Evolutionary conservation across 2,113 vertebrate species (phyloP).

Genomic region (Channa argus): DNA sequence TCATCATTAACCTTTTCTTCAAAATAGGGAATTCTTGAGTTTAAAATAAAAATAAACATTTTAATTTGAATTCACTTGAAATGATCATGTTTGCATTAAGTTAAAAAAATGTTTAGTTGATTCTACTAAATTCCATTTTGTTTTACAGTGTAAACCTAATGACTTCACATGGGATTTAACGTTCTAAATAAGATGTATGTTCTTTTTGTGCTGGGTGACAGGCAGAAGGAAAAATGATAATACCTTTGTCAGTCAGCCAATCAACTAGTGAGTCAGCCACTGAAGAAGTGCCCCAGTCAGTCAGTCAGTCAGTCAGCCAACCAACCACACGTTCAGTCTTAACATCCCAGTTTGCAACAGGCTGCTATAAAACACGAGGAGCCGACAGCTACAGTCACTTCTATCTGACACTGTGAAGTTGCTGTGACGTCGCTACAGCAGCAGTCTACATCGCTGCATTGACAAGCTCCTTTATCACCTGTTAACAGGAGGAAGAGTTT

Average conservation of each 20-base stretch:
- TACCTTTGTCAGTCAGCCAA: conserved; percentile 17
- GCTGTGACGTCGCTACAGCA: conserved; percentile 48
- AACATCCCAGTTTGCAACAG: conserved; percentile 72
- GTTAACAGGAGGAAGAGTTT: conserved; percentile 76
- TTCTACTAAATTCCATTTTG: no score
- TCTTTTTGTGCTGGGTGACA: background rate
- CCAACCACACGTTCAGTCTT: conserved; percentile 38
- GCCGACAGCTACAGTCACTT: conserved; percentile 77
- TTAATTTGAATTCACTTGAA: no score
- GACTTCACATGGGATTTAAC: no score
- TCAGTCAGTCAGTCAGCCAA: conserved; percentile 44
- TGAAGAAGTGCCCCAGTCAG: conserved; percentile 37
- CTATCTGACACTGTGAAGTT: conserved; percentile 69
- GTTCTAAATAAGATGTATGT: no score
- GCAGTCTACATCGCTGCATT: conserved; percentile 33
- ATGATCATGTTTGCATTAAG: no score
- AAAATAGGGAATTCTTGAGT: no score
- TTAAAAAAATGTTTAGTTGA: no score
- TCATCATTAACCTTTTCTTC: no score
- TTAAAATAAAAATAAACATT: no score
- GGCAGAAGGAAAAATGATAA: conserved; percentile 4
- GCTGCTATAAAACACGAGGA: conserved; percentile 73
- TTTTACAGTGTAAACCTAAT: no score
- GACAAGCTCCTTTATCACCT: conserved; percentile 82
- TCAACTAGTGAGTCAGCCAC: conserved; percentile 8